A percentile compares a stretch with the other conserved stretches of the same genome.
Conservation (phyloP, 2,797 vertebrate genomes). For the Margarornis squamiger region DNA sequence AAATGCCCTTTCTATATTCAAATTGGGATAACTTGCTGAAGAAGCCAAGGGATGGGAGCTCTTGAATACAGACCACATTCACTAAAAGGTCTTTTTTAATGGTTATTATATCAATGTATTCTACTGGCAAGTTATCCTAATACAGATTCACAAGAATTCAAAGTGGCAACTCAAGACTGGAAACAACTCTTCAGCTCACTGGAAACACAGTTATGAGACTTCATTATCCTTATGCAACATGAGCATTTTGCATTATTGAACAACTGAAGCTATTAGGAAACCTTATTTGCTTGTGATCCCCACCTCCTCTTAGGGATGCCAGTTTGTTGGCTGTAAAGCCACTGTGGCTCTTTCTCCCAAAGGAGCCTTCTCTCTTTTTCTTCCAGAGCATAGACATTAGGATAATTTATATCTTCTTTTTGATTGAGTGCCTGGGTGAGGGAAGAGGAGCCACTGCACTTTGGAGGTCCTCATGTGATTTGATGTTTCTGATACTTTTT, state of each 20-base stretch:
- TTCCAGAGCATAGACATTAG: background rate
- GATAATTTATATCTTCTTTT: background rate
- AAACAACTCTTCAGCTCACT: background rate
- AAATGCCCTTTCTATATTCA: background rate
- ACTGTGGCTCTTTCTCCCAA: background rate
- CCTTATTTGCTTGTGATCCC: background rate
- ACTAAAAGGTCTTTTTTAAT: background rate
- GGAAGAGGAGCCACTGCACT: background rate
- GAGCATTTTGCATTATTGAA: background rate
- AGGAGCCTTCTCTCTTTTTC: background rate
- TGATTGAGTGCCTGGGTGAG: background rate
- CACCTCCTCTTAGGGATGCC: background rate
- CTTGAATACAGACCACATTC: background rate
- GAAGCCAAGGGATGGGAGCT: background rate
- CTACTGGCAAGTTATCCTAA: background rate
- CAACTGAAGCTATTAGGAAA: background rate
- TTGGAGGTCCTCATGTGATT: background rate
- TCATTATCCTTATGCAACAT: background rate
- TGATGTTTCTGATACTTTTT: background rate
- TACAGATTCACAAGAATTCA: background rate
- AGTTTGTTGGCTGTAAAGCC: background rate
- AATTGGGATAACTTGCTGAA: background rate
- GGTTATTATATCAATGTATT: background rate
- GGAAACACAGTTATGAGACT: background rate
- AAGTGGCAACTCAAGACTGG: background rate